Evolutionary conservation across 2,888 invertebrate species (phyloP), one percentile per base, ranked within the genome.

Genomic region (Venusia cambrica): DNA sequence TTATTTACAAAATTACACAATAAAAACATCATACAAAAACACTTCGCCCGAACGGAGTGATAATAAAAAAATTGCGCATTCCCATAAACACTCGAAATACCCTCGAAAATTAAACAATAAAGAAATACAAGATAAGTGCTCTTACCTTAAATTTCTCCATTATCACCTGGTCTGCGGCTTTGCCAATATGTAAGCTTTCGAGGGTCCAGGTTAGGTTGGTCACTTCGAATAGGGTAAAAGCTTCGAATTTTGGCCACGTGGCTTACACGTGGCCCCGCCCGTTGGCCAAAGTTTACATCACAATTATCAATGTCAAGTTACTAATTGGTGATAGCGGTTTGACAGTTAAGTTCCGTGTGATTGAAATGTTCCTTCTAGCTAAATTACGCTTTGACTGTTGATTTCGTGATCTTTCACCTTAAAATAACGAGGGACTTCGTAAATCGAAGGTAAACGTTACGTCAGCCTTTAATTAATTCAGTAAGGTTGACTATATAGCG

Each of bases 231-330:
- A 51, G 65, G 66, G 64, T 59, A 57, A 56, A 54, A 48, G 54
- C 63, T 56, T 60, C 61, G 61, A 48, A 73, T 57, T 54, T 62
- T 38, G 71, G n/a, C 42, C 76, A 62, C 76, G 76, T 78, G 78
- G 39, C 67, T 20, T 44, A 46, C 79, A 68, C 78, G 78, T 69
- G 78, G 45, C 63, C 48, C 38, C 42, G 45, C 59, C 43, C 54
- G 53, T 53, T 57, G 57, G 41, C 50, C 56, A 45, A 70, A 74
- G 64, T 75, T 73, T 70, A 72, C 59, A 70, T 73, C 67, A 67
- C 71, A 72, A 73, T 79, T 73, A n/a, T n/a, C n/a, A 70, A 71
- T 72, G 78, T 77, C 73, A 75, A 59, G 54, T 62, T 51, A 59
- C 71, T 76, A 77, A 77, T 78, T 75, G 72, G 63, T 68, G 69